Evolutionary conservation across 2,113 vertebrate genomes (phyloP), one percentile per base, ranked within the genome.

Genomic region (Corvus moneduloides): DNA sequence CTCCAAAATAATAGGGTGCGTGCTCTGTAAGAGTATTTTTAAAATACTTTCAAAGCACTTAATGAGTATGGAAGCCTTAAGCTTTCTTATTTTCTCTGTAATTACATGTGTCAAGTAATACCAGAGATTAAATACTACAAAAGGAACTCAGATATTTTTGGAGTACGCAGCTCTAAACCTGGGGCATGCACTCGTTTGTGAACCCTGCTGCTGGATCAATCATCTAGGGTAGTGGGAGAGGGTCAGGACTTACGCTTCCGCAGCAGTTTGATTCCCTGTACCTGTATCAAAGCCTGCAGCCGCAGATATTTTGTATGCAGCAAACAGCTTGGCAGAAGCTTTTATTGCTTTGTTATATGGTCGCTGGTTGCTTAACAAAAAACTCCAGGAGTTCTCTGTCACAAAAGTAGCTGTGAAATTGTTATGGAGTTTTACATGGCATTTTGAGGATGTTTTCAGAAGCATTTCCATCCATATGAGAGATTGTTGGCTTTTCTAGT

Each of bases 401-500:
- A 85, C 74, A 84, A 82, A 95, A 96, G 68, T 91, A 90, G 72
- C 82, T 94, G 93, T 91, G 63, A 95, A 94, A 76, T 94, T 91
- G 87, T 89, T 91, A 15, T 1, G 18, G 67, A 22, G 19, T 87
- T 94, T 91, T 93, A 72, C 41, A 91, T 82, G 84, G 84, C 72
- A 55, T 94, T 94, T 94, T 72, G 82, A 89, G 30, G 55, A 88
- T 89, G 82, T 94, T 94, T 93, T 87, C 92, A 94, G 79, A 90
- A 96, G 90, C 21, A 16, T 94, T 91, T 96, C 46, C 27, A 37
- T 87, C 51, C 3, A 0, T 72, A 11, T 55, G 63, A 91, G 77
- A 89, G 55, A 41, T 63, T 91, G 71, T 89, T 96, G 82, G 28
- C 89, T 62, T 73, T 94, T 76, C 76, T 4, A 49, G 2, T 84